phyloP scores from a whole-genome alignment of 2,797 vertebrate species.

The Epinephelus coioides region DNA sequence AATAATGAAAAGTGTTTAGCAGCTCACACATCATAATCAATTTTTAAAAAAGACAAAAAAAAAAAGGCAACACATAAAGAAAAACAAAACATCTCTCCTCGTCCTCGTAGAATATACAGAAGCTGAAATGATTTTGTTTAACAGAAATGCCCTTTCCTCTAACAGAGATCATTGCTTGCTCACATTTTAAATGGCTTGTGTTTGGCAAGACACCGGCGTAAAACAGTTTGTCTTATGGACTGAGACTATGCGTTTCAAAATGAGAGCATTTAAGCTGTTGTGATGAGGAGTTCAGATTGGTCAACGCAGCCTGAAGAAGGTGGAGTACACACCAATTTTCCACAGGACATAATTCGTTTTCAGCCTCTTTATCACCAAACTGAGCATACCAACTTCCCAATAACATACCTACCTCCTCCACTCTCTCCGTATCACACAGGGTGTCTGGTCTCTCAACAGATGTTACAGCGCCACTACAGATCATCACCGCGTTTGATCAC shows the following conservation, averaged over 20 bases:
- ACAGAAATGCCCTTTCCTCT: conserved; percentile 68
- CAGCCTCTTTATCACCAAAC: conserved; percentile 7
- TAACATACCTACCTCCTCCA: conserved; percentile 14
- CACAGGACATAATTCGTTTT: conserved; percentile 11
- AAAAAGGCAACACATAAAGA: conserved; percentile 54
- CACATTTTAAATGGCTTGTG: conserved; percentile 64
- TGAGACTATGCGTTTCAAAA: conserved; percentile 25
- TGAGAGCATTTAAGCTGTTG: conserved; percentile 16
- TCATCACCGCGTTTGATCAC: conserved; percentile 29
- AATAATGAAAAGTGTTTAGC: conserved; percentile 84
- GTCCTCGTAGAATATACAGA: conserved; percentile 43
- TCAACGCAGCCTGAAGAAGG: conserved; percentile 34
- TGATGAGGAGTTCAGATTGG: conserved; percentile 1
- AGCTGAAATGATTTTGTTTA: conserved; percentile 58
- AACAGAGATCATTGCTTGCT: conserved; percentile 48
- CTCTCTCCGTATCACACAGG: conserved; percentile 4
- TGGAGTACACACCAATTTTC: conserved; percentile 16
- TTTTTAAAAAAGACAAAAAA: conserved; percentile 44
- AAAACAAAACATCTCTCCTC: conserved; percentile 23
- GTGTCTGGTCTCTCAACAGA: conserved; percentile 14
- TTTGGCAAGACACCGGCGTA: conserved; percentile 59
- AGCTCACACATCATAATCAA: conserved; percentile 81
- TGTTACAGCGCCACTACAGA: conserved; percentile 11
- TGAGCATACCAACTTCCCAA: neutral
- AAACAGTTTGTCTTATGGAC: conserved; percentile 37